These are phyloP conservation scores for Temnothorax ravouxi DNA, from an alignment of 2,888 invertebrate species.

Conservation along the genomic window DNA sequence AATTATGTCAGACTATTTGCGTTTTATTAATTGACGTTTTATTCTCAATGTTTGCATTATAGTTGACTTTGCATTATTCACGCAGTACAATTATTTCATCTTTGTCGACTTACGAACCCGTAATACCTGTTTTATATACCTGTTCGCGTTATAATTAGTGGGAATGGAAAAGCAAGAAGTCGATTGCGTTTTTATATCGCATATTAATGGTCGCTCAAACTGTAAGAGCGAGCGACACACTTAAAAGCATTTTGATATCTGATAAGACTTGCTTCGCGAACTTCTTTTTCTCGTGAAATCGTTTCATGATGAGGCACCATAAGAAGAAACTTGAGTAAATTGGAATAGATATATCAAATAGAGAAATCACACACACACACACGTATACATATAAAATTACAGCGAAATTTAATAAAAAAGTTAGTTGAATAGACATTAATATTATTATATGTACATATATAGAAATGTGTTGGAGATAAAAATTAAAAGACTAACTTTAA, in stretches of 20 bases:
- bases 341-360: not conserved
- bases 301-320: not conserved
- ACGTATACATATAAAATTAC: not conserved
- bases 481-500: not conserved
- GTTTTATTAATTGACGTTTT: not conserved
- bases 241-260: not conserved
- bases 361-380: fast-evolving
- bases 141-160: slow-evolving; percentile 15
- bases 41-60: not conserved
- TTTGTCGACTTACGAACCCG: not conserved
- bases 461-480: not conserved
- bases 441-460: not conserved
- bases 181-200: not conserved
- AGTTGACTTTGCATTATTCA: not conserved
- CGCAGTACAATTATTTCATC: slow-evolving; percentile 12
- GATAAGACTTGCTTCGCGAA: not conserved
- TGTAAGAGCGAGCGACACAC: not conserved
- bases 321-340: not conserved
- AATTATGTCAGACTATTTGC: not conserved
- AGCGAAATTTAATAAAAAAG: not conserved
- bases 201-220: not conserved
- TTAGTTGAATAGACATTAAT: not conserved
- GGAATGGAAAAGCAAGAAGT: not conserved
- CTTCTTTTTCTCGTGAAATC: not conserved
- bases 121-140: slow-evolving; percentile 1